phyloP scores from a whole-genome alignment of 2,113 vertebrate species.

The Oncorhynchus gorbuscha region DNA sequence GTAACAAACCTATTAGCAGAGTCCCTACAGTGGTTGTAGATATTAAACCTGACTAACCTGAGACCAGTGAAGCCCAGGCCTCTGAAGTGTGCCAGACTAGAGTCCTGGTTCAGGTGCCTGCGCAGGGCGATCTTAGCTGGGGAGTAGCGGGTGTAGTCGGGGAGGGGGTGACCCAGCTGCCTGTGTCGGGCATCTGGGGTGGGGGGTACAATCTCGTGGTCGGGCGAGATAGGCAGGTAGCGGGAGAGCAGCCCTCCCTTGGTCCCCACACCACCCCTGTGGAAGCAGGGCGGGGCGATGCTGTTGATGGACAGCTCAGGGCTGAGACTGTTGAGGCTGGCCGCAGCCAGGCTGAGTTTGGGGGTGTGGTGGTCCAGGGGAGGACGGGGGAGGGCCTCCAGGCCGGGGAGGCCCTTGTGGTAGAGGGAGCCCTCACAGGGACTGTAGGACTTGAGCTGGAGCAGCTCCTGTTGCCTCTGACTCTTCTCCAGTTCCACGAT shows the following conservation, averaged over 20 bases:
- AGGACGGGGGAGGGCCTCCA: constrained; percentile 66
- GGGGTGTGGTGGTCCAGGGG: constrained; percentile 79
- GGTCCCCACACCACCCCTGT: constrained; percentile 69
- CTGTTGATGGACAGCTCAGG: constrained; percentile 89
- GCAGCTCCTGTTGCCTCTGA: constrained; percentile 92
- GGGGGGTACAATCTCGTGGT: constrained; percentile 84
- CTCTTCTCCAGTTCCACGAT: constrained; percentile 98
- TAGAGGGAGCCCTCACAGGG: constrained; percentile 81
- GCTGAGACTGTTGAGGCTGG: constrained; percentile 72
- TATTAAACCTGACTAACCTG: background rate
- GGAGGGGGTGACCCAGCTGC: constrained; percentile 79
- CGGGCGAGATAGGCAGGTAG: constrained; percentile 82
- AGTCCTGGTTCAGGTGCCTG: constrained; percentile 93
- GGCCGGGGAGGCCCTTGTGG: constrained; percentile 72
- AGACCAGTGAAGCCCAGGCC: constrained; percentile 57
- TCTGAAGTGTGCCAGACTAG: constrained; percentile 58
- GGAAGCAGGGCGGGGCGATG: constrained; percentile 76
- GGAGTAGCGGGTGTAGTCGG: constrained; percentile 93
- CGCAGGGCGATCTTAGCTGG: constrained; percentile 95
- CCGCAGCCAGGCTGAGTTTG: constrained; percentile 69
- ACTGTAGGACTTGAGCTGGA: constrained; percentile 93
- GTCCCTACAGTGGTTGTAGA: no score
- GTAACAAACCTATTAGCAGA: background rate
- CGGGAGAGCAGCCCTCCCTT: constrained; percentile 87
- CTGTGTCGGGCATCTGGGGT: constrained; percentile 77